Percentiles rank a stretch among this genome's conserved stretches.
Evolutionary conservation across 2,113 vertebrate genomes (phyloP).

Genomic region (Tiliqua scincoides): DNA sequence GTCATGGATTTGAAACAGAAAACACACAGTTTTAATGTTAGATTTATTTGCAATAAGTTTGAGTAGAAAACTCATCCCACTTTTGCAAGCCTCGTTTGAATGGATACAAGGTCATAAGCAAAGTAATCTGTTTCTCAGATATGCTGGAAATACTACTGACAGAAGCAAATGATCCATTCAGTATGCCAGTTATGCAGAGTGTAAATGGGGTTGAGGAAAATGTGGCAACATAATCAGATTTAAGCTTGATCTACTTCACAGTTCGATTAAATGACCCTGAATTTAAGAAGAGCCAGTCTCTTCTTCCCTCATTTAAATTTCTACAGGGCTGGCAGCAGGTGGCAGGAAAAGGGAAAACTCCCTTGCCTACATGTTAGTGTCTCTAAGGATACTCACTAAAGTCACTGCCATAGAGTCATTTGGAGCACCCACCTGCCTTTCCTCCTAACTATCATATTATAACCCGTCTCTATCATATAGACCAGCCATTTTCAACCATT

Average conservation of each 20-base stretch:
- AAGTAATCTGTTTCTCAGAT: neutral
- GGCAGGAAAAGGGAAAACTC: neutral
- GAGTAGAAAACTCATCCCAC: neutral
- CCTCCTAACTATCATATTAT: neutral
- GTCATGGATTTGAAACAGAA: too few relatives aligned
- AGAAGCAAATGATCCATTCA: neutral
- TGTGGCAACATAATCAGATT: constrained; percentile 7
- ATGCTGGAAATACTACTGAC: neutral
- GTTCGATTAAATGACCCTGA: neutral
- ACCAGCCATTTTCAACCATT: too few relatives aligned
- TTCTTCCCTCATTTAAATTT: neutral
- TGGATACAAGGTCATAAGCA: neutral
- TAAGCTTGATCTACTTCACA: neutral
- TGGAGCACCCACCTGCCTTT: neutral
- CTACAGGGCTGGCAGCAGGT: neutral
- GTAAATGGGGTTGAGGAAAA: neutral
- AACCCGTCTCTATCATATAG: neutral
- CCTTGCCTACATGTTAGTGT: neutral
- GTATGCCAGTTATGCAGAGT: neutral
- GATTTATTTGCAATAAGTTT: neutral
- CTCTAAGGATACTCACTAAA: neutral
- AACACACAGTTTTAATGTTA: neutral
- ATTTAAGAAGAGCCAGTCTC: neutral
- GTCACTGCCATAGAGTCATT: neutral
- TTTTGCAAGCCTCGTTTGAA: neutral